These are phyloP conservation scores for Dasyornis broadbenti DNA, from an alignment of 2,113 vertebrate genomes.

Conservation along the genomic window DNA sequence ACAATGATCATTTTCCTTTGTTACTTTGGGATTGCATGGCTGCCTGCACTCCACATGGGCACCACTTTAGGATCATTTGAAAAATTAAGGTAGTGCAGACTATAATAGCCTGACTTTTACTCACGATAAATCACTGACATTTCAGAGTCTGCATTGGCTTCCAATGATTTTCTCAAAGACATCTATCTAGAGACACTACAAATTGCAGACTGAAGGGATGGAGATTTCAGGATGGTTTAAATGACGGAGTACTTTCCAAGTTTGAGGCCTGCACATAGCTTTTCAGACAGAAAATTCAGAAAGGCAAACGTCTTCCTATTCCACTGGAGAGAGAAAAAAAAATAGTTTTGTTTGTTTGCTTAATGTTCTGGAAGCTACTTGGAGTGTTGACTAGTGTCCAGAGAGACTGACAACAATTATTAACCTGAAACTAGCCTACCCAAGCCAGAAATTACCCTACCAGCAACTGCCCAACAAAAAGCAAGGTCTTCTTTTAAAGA, in stretches of 20 bases:
- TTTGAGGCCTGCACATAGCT: background rate
- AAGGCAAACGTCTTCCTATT: background rate
- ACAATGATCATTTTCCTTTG: slow-evolving; percentile 51
- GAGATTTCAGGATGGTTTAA: background rate
- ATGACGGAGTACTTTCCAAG: background rate
- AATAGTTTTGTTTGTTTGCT: background rate
- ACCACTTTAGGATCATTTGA: background rate
- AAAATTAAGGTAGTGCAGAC: slow-evolving; percentile 62
- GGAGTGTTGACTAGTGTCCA: background rate
- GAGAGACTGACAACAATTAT: background rate
- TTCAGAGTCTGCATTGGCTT: background rate
- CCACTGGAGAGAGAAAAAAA: background rate
- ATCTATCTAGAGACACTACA: background rate
- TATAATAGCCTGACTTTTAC: background rate
- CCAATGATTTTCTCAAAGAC: background rate
- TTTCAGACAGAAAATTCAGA: background rate
- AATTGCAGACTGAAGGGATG: background rate
- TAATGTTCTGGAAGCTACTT: background rate
- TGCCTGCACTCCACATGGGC: slow-evolving; percentile 57
- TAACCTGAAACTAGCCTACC: background rate
- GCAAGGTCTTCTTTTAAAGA: background rate
- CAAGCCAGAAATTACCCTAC: background rate
- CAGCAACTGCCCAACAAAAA: background rate
- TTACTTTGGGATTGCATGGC: slow-evolving; percentile 24
- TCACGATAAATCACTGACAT: background rate